Conservation (phyloP, 2,888 invertebrate genomes). For the Notocelia uddmanniana region DNA sequence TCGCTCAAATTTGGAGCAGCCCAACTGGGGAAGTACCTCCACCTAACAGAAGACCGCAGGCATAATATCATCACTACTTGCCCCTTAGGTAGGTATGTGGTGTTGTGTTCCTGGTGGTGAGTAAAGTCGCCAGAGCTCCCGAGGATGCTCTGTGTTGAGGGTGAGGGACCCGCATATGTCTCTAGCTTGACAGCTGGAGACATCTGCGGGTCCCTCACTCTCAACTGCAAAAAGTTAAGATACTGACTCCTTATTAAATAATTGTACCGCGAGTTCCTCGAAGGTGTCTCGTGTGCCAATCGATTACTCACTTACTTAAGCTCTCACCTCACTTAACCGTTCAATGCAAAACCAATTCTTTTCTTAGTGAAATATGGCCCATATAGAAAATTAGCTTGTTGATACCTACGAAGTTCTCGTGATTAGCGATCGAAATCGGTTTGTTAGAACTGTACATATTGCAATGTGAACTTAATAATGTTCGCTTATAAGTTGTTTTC, state of each 20-base stretch:
- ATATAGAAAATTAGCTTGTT: not conserved
- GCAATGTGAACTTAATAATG: not conserved
- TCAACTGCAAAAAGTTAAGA: constrained; percentile 16
- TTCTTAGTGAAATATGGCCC: not conserved
- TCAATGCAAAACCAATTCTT: not conserved
- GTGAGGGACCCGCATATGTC: too few species aligned
- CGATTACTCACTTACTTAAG: constrained; percentile 14
- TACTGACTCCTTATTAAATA: constrained; percentile 12
- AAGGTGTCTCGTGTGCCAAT: constrained; percentile 59
- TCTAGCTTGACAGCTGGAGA: too few species aligned
- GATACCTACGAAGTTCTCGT: not conserved
- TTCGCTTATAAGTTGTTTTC: not conserved
- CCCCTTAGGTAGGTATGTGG: too few species aligned
- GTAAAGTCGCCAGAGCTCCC: too few species aligned
- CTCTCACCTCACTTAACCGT: not conserved
- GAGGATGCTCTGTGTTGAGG: too few species aligned
- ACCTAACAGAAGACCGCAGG: too few species aligned
- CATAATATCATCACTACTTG: too few species aligned
- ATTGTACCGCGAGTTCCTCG: constrained; percentile 45
- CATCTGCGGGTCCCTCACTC: too few species aligned
- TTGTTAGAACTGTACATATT: not conserved
- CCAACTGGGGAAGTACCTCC: too few species aligned
- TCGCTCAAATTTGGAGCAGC: too few species aligned
- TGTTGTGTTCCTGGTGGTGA: too few species aligned
- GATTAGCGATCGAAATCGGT: constrained; percentile 10